Evolutionary conservation across 1,140 invertebrate genomes (phyloP).

Genomic region (Drosophila malerkotliana): DNA sequence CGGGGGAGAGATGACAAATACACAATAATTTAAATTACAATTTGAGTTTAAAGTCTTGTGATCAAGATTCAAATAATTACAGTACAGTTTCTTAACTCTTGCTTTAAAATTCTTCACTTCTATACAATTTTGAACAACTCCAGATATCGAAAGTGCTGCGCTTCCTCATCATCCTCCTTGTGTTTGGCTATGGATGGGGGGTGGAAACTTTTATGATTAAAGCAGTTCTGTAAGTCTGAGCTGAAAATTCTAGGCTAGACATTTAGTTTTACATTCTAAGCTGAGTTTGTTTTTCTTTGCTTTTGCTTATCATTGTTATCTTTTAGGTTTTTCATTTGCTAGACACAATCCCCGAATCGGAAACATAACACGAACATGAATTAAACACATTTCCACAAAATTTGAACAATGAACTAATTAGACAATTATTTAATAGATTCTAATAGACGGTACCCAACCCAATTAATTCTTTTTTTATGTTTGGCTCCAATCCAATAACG

Average conservation of each 20-base stretch:
- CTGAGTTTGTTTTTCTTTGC: slow-evolving; percentile 28
- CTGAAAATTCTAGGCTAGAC: slow-evolving; percentile 37
- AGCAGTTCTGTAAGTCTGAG: slow-evolving; percentile 15
- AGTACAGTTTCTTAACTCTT: background rate
- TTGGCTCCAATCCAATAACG: slow-evolving; percentile 67
- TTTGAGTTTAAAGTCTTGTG: slow-evolving; percentile 32
- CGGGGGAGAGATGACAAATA: slow-evolving; percentile 22
- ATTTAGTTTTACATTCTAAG: slow-evolving; percentile 35
- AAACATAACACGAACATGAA: slow-evolving; percentile 50
- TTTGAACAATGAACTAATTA: slow-evolving; percentile 74
- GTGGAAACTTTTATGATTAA: background rate
- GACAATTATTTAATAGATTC: slow-evolving; percentile 66
- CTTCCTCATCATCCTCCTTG: background rate
- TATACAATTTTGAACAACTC: slow-evolving; percentile 1
- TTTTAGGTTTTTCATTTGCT: slow-evolving; percentile 39
- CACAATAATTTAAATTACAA: slow-evolving; percentile 9
- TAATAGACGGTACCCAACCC: slow-evolving; percentile 69
- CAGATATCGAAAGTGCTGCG: slow-evolving; percentile 1
- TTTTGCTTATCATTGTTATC: background rate
- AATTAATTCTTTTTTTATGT: slow-evolving; percentile 35
- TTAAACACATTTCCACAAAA: slow-evolving; percentile 45
- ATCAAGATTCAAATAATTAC: slow-evolving; percentile 31
- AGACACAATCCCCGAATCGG: slow-evolving; percentile 47
- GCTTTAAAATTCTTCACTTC: slow-evolving; percentile 13
- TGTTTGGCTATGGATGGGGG: slow-evolving; percentile 1